Base-by-base conservation (phyloP, 1,140 invertebrate genomes). In the Musca vetustissima region DNA sequence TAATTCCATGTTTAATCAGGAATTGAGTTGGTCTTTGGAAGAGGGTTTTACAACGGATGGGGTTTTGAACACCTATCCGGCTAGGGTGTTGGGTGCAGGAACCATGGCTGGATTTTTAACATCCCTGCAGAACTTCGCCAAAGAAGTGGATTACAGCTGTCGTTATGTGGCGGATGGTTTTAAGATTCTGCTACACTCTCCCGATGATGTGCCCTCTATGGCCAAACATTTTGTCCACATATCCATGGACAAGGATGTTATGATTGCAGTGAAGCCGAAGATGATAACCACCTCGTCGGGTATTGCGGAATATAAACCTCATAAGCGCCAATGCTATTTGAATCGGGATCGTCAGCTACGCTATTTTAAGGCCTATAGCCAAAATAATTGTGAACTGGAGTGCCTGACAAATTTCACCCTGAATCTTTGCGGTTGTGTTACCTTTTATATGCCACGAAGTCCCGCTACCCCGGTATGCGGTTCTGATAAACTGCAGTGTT, bases 381-480 rank as follows among this genome's bases (percentile, higher is more conserved):
- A 92, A 76, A 85, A 87, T 43, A 93, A 92, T 75, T 93, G 92
- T 73, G 85, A 91, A 70, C 83, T 91, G 57, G 91, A 93, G 82
- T 93, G 92, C 72, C 83, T 92, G 69, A 87, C 90, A 1, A 92
- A 93, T 79, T 92, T 88, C 69, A 93, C 91, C 0, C 81, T 88
- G 14, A 70, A 43, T 22, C 77, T 76, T 71, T 83, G 81, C 55
- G 79, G 79, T 6, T 86, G 85, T 68, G 86, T 87, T 0, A 83
- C 83, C 32, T 87, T 85, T 69, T 83, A 85, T 53, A 87, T 87
- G 86, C 86, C 86, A 21, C 82, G 86, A 79, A 81, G 77, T 14
- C 74, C 76, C 13, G 80, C 82, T 4, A 89, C 86, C 19, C 81
- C 81, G n/a, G 89, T 90, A 55, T 90, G 89, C 76, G 87, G 87